Conservation (phyloP, 2,888 invertebrate species). For the Hoplodrina ambigua region DNA sequence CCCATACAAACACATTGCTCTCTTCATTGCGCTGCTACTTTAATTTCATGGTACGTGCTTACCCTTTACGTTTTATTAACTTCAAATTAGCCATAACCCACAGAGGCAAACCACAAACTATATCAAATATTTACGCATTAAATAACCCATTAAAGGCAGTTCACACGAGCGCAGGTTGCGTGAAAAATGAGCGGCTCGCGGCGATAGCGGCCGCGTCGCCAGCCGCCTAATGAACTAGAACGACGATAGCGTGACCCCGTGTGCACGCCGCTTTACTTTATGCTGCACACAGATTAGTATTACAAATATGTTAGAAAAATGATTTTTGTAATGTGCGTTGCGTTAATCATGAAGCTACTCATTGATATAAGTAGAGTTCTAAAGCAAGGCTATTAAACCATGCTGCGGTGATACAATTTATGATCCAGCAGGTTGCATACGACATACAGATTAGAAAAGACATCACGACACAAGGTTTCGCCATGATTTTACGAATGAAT, state of each 20-base stretch:
- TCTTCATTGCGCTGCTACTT: neutral
- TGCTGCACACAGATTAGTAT: constrained; percentile 55
- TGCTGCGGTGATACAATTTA: no score
- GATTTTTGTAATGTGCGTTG: neutral
- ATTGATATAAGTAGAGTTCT: no score
- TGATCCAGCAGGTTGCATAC: no score
- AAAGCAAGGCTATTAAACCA: no score
- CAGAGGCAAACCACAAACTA: constrained; percentile 22
- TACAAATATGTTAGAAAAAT: constrained; percentile 45
- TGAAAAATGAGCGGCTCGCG: constrained; percentile 85
- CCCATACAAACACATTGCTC: no score
- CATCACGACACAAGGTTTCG: no score
- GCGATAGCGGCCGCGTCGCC: constrained; percentile 78
- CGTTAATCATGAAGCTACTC: no score
- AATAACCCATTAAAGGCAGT: constrained; percentile 46
- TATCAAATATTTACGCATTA: constrained; percentile 56
- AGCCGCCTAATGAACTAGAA: constrained; percentile 88
- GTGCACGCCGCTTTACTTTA: constrained; percentile 74
- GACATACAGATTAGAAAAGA: no score
- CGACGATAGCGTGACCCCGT: constrained; percentile 83
- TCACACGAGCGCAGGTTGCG: constrained; percentile 65
- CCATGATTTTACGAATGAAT: no score
- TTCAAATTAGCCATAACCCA: neutral
- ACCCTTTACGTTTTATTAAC: neutral
- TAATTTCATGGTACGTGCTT: neutral